Percentiles rank a stretch among this genome's conserved stretches.
Evolutionary conservation across 2,113 vertebrate genomes (phyloP).

Genomic region (Halcyon senegalensis): DNA sequence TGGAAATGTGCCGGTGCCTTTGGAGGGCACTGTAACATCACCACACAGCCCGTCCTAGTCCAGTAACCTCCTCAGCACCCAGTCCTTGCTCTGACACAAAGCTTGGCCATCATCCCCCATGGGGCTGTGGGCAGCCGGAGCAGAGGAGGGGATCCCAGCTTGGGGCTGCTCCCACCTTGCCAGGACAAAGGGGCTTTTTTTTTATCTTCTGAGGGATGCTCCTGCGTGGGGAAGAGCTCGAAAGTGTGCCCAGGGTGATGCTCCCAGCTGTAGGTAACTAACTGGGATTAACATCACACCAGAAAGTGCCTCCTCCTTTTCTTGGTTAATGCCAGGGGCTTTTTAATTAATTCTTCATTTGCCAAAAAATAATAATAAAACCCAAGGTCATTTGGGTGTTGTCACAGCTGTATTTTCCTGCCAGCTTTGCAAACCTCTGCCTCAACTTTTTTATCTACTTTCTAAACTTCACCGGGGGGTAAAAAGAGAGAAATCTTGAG

Average conservation of each 20-base stretch:
- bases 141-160: accelerated
- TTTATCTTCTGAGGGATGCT: not conserved
- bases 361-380: accelerated
- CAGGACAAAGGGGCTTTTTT: not conserved
- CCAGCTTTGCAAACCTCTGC: not conserved
- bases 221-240: not conserved
- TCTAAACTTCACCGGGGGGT: not conserved
- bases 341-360: not conserved
- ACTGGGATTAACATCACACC: accelerated
- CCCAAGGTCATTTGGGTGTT: not conserved
- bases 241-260: not conserved
- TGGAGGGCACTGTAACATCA: constrained; percentile 32
- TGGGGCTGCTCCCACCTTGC: not conserved
- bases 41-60: not conserved
- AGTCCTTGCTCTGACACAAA: accelerated
- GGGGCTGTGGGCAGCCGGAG: not conserved
- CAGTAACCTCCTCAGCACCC: not conserved
- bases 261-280: accelerated
- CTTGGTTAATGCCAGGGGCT: not conserved
- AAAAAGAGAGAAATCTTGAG: not conserved
- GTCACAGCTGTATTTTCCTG: not conserved
- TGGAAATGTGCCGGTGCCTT: not conserved
- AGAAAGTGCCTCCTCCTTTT: not conserved
- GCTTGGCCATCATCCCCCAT: not conserved
- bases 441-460: not conserved